Evolutionary conservation across 2,113 vertebrate genomes (phyloP).

Genomic region (Steatornis caripensis): DNA sequence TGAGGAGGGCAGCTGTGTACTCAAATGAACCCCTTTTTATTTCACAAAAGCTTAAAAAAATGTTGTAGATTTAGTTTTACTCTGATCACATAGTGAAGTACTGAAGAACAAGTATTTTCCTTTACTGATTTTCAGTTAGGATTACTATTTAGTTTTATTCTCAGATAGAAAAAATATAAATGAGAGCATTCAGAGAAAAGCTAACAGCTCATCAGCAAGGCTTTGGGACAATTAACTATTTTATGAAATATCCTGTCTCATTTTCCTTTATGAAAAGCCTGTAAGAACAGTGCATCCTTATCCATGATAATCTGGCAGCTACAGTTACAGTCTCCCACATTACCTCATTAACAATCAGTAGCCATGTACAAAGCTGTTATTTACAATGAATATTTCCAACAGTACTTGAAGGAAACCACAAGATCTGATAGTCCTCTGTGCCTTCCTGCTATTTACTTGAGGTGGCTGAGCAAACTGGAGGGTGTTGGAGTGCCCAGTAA

Average conservation of each 20-base stretch:
- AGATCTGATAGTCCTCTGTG: background rate
- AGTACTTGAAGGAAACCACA: background rate
- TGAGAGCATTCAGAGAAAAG: background rate
- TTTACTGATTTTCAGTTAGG: background rate
- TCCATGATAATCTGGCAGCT: background rate
- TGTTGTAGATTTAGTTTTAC: background rate
- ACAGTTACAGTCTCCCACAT: rapidly evolving
- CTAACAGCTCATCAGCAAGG: background rate
- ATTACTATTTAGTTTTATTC: background rate
- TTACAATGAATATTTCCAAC: background rate
- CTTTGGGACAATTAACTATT: background rate
- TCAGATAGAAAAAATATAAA: background rate
- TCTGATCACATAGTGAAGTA: background rate
- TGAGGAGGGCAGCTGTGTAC: background rate
- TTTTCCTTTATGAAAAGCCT: background rate
- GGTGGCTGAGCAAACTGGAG: background rate
- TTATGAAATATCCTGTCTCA: background rate
- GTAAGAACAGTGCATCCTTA: background rate
- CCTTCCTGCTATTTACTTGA: background rate
- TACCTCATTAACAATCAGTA: background rate
- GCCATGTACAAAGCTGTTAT: background rate
- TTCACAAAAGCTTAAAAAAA: background rate
- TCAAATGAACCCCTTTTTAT: background rate
- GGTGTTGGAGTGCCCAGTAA: background rate
- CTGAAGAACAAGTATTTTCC: background rate